Evolutionary conservation across 2,888 invertebrate species (phyloP), one percentile per base, ranked within the genome.

Genomic region (Amitus sp.): DNA sequence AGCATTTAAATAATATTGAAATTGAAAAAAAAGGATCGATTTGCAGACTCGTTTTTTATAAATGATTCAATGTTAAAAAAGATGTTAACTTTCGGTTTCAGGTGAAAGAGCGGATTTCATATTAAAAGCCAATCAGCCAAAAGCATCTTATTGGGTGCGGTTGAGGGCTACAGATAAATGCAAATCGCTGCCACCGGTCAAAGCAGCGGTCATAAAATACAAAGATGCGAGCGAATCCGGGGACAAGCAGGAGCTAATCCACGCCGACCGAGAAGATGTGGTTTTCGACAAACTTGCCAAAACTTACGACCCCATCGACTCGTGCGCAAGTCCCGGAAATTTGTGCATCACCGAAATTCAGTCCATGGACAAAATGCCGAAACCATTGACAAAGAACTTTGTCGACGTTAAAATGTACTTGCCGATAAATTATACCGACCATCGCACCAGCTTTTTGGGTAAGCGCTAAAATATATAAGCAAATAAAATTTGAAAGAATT

Each of bases 41-140:
- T n/a, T n/a, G n/a, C n/a, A n/a, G n/a, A n/a, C n/a, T n/a, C n/a
- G n/a, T n/a, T n/a, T n/a, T n/a, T n/a, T n/a, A n/a, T n/a, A n/a
- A n/a, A n/a, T n/a, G n/a, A n/a, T n/a, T n/a, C n/a, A n/a, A n/a
- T n/a, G n/a, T n/a, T n/a, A n/a, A n/a, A n/a, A n/a, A n/a, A n/a
- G n/a, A n/a, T n/a, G n/a, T n/a, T n/a, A n/a, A n/a, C n/a, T n/a
- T n/a, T 42, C 2, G 2, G 20, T 43, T 23, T 13, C 23, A 43
- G 93, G 93, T 2, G 93, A 94, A 79, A 85, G 93, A 48, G 87
- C 88, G 7, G 93, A 93, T 80, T 89, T 93, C 69, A 85, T 93
- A 49, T 69, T 94, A 52, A 86, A 87, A 51, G 87, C 92, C 9
- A 86, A 86, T 70, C 86, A 85, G 73, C 79, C 80, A 19, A 76